phyloP scores from a whole-genome alignment of 2,797 vertebrate genomes.

The Periparus ater region DNA sequence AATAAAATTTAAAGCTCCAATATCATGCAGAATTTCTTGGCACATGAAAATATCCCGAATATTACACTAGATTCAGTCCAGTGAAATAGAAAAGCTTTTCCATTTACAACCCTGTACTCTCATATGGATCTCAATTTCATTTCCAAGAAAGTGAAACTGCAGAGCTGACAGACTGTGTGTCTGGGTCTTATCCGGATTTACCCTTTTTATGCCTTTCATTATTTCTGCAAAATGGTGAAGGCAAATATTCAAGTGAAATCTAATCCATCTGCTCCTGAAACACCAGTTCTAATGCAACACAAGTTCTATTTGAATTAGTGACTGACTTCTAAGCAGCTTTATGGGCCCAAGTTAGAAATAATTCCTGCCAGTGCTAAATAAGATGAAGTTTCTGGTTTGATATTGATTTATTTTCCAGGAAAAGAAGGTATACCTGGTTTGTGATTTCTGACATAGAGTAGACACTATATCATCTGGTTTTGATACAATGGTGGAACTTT shows the following conservation, averaged over 20 bases:
- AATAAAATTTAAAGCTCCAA: neutral
- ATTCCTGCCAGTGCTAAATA: neutral
- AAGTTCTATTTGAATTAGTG: neutral
- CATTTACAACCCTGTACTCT: neutral
- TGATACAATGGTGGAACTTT: neutral
- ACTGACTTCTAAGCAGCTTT: neutral
- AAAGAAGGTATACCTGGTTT: neutral
- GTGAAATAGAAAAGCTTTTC: neutral
- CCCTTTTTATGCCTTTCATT: neutral
- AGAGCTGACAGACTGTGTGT: neutral
- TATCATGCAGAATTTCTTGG: neutral
- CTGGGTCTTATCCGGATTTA: neutral
- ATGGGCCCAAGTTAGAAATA: neutral
- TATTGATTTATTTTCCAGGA: neutral
- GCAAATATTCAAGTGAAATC: neutral
- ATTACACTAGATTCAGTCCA: neutral
- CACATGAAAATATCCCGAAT: neutral
- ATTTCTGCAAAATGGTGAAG: neutral
- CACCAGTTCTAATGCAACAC: neutral
- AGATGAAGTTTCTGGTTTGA: neutral
- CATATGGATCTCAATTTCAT: neutral
- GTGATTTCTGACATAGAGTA: neutral
- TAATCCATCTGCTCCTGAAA: neutral
- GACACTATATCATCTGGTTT: neutral
- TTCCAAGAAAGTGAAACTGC: neutral